These are phyloP conservation scores for Zaprionus ornatus DNA, from an alignment of 1,140 invertebrate species.

Conservation along the genomic window DNA sequence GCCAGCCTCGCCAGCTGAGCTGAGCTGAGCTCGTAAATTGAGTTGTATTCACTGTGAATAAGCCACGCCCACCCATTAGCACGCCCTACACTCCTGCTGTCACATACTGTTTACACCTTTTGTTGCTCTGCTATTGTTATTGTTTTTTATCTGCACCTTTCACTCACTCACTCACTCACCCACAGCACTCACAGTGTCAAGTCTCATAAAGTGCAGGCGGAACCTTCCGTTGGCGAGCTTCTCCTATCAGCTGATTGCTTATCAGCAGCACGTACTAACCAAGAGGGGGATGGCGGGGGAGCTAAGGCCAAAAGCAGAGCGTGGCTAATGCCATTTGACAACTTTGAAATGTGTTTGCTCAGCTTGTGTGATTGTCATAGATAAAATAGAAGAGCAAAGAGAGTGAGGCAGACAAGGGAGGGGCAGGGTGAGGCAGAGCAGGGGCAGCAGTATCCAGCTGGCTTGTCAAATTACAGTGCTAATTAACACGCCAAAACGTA, in stretches of 20 bases:
- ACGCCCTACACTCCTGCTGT: conserved; percentile 23
- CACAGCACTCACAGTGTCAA: conserved; percentile 51
- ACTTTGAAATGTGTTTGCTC: conserved; percentile 64
- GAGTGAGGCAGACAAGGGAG: not conserved
- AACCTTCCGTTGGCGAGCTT: not conserved
- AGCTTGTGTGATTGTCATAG: conserved; percentile 57
- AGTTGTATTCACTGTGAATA: not conserved
- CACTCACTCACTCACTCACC: conserved; percentile 1
- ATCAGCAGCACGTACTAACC: conserved; percentile 40
- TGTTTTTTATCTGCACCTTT: conserved; percentile 21
- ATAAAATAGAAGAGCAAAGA: conserved; percentile 41
- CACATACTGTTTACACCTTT: conserved; percentile 42
- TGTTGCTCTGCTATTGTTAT: conserved; percentile 2
- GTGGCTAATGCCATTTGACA: conserved; percentile 68
- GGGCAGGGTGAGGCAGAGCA: not conserved
- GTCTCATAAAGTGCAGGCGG: conserved; percentile 53
- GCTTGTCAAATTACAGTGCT: conserved; percentile 66
- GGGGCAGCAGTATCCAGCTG: conserved; percentile 35
- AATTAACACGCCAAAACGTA: conserved; percentile 56
- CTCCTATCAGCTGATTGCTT: conserved; percentile 43
- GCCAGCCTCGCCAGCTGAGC: not conserved
- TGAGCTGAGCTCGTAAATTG: conserved; percentile 23
- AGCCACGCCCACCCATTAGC: conserved; percentile 34
- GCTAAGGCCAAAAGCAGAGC: conserved; percentile 32
- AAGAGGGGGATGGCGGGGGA: not conserved